phyloP scores from a whole-genome alignment of 2,888 invertebrate species.

The Stratiomys singularior region DNA sequence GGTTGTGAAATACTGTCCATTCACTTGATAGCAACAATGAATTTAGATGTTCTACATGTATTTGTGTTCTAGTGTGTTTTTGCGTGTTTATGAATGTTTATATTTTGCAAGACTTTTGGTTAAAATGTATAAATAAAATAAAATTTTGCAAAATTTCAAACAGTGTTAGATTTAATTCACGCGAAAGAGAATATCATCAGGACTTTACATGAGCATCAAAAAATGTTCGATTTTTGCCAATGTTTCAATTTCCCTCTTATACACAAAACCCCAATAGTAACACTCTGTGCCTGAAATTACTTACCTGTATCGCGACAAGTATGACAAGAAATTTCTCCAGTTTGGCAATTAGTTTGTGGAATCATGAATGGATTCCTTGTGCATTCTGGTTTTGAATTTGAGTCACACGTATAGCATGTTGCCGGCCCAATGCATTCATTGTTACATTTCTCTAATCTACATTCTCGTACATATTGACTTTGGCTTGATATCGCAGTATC shows the following conservation, averaged over 20 bases:
- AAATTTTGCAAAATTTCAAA: too few relatives aligned
- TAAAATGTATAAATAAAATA: too few relatives aligned
- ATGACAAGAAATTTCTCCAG: conserved; percentile 12
- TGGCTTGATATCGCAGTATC: background rate
- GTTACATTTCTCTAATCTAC: conserved; percentile 28
- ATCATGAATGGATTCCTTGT: conserved; percentile 51
- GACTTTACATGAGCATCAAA: background rate
- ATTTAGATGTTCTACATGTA: too few relatives aligned
- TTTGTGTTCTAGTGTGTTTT: background rate
- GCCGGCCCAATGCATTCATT: conserved; percentile 12
- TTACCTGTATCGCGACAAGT: conserved; percentile 15
- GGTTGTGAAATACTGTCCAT: too few relatives aligned
- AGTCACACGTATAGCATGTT: conserved; percentile 31
- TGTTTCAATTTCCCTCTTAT: too few relatives aligned
- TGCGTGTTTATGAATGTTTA: background rate
- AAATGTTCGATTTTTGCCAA: background rate
- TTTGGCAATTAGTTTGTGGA: background rate
- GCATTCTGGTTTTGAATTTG: conserved; percentile 54
- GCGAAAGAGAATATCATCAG: too few relatives aligned
- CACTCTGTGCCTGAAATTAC: background rate
- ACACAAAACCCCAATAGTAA: background rate
- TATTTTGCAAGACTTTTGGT: too few relatives aligned
- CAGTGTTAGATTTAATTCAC: too few relatives aligned
- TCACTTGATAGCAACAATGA: too few relatives aligned
- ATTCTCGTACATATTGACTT: conserved; percentile 16